A percentile compares a stretch with the other conserved stretches of the same genome.
Conservation (phyloP, 2,113 vertebrate species). For the Hemiprocne comata region DNA sequence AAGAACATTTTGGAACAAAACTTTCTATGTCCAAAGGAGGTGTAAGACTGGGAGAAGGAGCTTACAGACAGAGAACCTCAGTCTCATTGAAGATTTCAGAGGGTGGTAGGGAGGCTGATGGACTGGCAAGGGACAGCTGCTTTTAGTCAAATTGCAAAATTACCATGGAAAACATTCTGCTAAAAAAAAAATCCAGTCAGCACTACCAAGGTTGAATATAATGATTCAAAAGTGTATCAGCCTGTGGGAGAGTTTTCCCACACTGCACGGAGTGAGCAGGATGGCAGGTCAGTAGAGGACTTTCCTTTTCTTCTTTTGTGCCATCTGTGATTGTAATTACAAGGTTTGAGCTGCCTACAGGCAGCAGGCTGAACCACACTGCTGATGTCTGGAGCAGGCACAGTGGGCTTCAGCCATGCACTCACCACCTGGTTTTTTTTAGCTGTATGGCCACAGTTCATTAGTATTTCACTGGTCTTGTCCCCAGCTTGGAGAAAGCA, state of each 20-base stretch:
- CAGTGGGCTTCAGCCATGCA: accelerated
- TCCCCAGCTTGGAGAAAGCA: background rate
- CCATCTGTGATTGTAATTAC: background rate
- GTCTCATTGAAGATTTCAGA: background rate
- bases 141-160: background rate
- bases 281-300: background rate
- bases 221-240: background rate
- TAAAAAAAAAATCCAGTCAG: background rate
- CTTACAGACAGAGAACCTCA: background rate
- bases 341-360: background rate
- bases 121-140: background rate
- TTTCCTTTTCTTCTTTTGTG: background rate
- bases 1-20: background rate
- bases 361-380: accelerated
- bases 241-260: background rate
- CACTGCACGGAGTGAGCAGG: background rate
- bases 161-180: background rate
- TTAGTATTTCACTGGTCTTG: background rate
- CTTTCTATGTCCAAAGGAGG: background rate
- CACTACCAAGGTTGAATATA: background rate
- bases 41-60: background rate
- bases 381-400: accelerated
- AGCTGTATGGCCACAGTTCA: background rate
- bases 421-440: background rate
- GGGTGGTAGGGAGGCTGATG: background rate